Conservation (phyloP, 1,140 invertebrate species). For the Leptinotarsa lineolata region DNA sequence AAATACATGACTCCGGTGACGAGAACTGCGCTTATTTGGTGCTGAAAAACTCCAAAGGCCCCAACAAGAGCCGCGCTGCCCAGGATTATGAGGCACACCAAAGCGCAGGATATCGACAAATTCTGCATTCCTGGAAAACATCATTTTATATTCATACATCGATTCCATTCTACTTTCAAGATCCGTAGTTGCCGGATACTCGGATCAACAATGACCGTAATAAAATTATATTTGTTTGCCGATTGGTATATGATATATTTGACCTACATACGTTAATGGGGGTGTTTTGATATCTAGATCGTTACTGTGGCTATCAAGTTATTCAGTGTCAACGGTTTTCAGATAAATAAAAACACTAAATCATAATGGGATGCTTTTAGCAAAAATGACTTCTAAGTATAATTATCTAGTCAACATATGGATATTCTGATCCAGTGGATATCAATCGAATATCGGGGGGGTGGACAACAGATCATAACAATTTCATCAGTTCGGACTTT, state of each 20-base stretch:
- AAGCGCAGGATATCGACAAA: conserved; percentile 86
- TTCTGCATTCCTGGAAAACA: conserved; percentile 84
- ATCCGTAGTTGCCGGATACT: background rate
- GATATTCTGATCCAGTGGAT: too few relatives aligned
- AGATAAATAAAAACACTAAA: too few relatives aligned
- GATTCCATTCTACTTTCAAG: background rate
- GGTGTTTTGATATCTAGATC: background rate
- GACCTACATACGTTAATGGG: background rate
- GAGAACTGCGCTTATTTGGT: conserved; percentile 86
- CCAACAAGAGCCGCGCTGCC: conserved; percentile 81
- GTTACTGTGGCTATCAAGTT: too few relatives aligned
- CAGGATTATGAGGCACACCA: conserved; percentile 85
- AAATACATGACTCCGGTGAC: conserved; percentile 92
- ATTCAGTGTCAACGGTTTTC: too few relatives aligned
- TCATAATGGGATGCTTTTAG: too few relatives aligned
- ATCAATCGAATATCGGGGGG: too few relatives aligned
- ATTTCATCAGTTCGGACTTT: too few relatives aligned
- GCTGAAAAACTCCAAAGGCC: conserved; percentile 80
- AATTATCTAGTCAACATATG: too few relatives aligned
- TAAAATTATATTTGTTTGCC: background rate
- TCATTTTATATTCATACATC: background rate
- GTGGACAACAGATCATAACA: too few relatives aligned
- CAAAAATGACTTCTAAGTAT: too few relatives aligned
- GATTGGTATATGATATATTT: background rate
- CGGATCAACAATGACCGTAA: background rate